Percentiles rank a stretch among this genome's conserved stretches.
Conservation (phyloP, 1,140 invertebrate genomes). For the Magallana gigas region DNA sequence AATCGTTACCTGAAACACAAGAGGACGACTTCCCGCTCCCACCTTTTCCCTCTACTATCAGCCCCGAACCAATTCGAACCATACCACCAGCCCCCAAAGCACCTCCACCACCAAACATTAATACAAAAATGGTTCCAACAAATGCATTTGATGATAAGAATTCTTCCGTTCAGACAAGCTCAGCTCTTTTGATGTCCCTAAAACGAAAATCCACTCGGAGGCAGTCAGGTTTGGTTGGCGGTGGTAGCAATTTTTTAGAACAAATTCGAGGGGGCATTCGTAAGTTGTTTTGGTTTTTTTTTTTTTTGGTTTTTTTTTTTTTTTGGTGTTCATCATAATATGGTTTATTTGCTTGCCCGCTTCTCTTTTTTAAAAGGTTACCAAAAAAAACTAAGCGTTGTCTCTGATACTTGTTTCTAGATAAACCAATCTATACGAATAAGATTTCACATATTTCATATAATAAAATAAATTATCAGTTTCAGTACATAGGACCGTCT, state of each 20-base stretch:
- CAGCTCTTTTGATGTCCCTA: slow-evolving; percentile 68
- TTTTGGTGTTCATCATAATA: too few relatives aligned
- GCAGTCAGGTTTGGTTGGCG: slow-evolving; percentile 79
- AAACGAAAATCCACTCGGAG: slow-evolving; percentile 76
- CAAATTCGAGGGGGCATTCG: slow-evolving; percentile 93
- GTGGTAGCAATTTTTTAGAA: slow-evolving; percentile 93
- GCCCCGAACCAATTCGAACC: slow-evolving; percentile 75
- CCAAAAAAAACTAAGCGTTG: too few relatives aligned
- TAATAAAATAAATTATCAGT: too few relatives aligned
- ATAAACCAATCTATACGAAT: too few relatives aligned
- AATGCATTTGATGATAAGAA: slow-evolving; percentile 56
- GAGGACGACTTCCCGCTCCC: slow-evolving; percentile 83
- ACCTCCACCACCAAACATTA: slow-evolving; percentile 73
- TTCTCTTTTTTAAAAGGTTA: too few relatives aligned
- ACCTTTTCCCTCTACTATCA: slow-evolving; percentile 73
- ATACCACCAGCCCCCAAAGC: slow-evolving; percentile 78
- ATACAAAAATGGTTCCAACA: slow-evolving; percentile 67
- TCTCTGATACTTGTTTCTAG: too few relatives aligned
- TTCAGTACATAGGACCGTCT: too few relatives aligned
- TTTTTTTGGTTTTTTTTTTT: too few relatives aligned
- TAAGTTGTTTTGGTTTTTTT: slow-evolving; percentile 57
- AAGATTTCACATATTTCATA: too few relatives aligned
- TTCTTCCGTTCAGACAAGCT: slow-evolving; percentile 61
- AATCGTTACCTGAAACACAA: slow-evolving; percentile 54
- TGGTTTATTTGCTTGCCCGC: too few relatives aligned